Percentiles rank a stretch among this genome's conserved stretches.
Evolutionary conservation across 2,888 invertebrate species (phyloP).

Genomic region (Euplagia quadripunctaria): DNA sequence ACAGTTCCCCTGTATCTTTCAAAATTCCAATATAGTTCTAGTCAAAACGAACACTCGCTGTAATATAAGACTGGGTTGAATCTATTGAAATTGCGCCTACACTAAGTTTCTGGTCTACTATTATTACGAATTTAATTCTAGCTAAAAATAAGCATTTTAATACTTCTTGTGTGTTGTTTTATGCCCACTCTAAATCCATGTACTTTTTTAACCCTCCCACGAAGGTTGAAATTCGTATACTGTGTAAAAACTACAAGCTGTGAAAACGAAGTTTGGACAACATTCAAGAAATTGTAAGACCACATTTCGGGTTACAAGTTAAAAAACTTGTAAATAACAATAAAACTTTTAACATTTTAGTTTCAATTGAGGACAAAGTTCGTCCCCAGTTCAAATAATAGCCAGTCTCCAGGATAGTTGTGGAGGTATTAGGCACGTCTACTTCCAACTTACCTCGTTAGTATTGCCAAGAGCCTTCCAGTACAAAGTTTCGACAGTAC

Average conservation of each 20-base stretch:
- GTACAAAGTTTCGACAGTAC: conserved; percentile 30
- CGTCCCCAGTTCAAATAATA: conserved; percentile 28
- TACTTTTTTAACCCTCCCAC: too few relatives aligned
- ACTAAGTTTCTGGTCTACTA: too few relatives aligned
- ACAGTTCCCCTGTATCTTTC: too few relatives aligned
- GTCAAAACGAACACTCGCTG: too few relatives aligned
- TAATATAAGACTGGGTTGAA: too few relatives aligned
- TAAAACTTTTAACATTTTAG: conserved; percentile 37
- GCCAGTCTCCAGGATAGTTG: conserved; percentile 54
- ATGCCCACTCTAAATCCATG: too few relatives aligned
- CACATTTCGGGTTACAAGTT: neutral
- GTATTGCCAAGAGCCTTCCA: conserved; percentile 49
- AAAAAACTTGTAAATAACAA: conserved; percentile 14
- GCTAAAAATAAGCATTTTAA: neutral
- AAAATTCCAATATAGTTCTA: too few relatives aligned
- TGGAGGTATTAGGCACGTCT: conserved; percentile 56
- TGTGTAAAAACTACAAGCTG: neutral
- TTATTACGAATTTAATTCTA: neutral
- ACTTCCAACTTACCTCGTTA: conserved; percentile 63
- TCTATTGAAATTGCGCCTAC: too few relatives aligned
- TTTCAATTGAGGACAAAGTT: conserved; percentile 46
- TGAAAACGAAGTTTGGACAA: conserved; percentile 19
- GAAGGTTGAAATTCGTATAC: too few relatives aligned
- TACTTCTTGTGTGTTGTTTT: too few relatives aligned
- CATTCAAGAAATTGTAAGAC: conserved; percentile 3